These are phyloP conservation scores for Calliscelio sp. DNA, from an alignment of 2,888 invertebrate species.

Conservation along the genomic window DNA sequence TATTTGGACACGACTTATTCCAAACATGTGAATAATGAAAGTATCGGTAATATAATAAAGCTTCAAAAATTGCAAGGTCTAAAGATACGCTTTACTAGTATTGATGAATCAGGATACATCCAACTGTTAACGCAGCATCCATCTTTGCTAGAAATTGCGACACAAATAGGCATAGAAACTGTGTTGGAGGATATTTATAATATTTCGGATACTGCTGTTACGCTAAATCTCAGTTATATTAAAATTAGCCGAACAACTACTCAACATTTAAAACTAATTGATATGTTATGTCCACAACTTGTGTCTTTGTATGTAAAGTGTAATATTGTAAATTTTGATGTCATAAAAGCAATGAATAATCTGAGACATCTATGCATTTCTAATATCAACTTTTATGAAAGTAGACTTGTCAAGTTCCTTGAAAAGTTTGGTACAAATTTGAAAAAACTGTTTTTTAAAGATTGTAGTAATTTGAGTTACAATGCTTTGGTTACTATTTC, in stretches of 20 bases:
- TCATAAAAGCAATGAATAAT: neutral
- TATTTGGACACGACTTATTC: too few species aligned
- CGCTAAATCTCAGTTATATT: too few species aligned
- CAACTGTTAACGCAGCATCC: too few species aligned
- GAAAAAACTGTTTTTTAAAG: neutral
- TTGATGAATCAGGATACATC: too few species aligned
- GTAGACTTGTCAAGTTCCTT: neutral
- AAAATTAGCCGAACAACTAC: neutral
- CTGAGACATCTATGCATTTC: neutral
- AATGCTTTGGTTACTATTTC: conserved; percentile 15
- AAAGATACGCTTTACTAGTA: too few species aligned
- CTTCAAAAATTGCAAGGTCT: too few species aligned
- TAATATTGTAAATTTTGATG: neutral
- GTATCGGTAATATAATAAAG: too few species aligned
- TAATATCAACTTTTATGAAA: neutral
- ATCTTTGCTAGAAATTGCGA: too few species aligned
- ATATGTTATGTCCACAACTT: neutral
- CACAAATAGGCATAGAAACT: too few species aligned
- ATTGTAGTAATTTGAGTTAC: neutral
- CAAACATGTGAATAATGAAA: too few species aligned
- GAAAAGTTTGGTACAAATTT: neutral
- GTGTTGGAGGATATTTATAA: too few species aligned
- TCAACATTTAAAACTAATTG: neutral
- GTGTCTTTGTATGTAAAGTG: neutral
- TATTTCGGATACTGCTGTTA: too few species aligned